Evolutionary conservation across 2,888 invertebrate genomes (phyloP), one percentile per base, ranked within the genome.

Genomic region (Parthenolecanium corni): DNA sequence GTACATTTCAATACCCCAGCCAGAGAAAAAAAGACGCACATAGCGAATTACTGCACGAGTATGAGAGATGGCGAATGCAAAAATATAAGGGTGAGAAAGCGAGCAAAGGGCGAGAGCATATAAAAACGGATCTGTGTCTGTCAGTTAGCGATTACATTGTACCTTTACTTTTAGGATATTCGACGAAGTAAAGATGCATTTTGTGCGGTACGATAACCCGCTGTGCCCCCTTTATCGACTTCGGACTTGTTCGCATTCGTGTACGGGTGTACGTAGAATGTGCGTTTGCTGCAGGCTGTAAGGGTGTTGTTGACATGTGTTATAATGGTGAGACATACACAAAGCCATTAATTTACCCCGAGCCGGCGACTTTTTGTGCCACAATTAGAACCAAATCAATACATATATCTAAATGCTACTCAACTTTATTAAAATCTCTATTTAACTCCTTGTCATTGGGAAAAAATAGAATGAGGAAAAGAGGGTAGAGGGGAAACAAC

Each of bases 231-330:
- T 56, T 56, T 42, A 56, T 56, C 42, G 44, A 46, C 56, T 53
- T 31, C 9, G 3, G 49, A 16, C 40, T 21, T 56, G 56, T 56
- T 44, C 44, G 44, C 42, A 21, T 56, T 49, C 25, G 44, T 56
- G 56, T 46, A 56, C 9, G 9, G 9, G 5, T 42, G 42, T 44
- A 54, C 54, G n/a, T 54, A 42, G 54, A 54, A 46, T 56, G 44
- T 42, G 46, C 31, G 56, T 56, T 56, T 46, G 56, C 56, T 46
- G 56, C 56, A 56, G 56, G 56, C 56, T 56, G 56, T 56, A 56
- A 56, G 56, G 56, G 56, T 56, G 56, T 56, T 56, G 56, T 42
- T 56, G 56, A 56, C 56, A 56, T 56, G 56, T 56, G 56, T 56
- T 56, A 56, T 46, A 56, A 56, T 56, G 31, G 44, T 25, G 56